Conservation (phyloP, 37 sponge, comb jelly and placozoan species). For the Eunapius fragilis region DNA sequence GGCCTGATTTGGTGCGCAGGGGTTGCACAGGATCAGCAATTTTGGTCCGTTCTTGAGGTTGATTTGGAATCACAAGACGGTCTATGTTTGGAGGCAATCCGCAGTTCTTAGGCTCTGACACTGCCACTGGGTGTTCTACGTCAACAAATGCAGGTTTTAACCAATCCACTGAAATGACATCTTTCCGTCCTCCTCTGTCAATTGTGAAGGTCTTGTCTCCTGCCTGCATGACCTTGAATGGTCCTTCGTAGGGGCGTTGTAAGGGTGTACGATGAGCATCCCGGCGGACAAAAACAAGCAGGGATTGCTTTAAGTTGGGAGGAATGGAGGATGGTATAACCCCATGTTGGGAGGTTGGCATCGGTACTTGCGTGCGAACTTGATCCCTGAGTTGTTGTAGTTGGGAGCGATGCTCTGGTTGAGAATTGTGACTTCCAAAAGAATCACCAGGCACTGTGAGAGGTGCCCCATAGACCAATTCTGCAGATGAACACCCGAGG, state of each 20-base stretch:
- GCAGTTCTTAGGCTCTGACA: background rate
- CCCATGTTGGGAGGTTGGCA: too few relatives aligned
- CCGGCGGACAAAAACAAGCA: constrained; percentile 15
- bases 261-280: constrained; percentile 27
- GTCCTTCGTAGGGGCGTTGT: constrained; percentile 45
- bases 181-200: constrained; percentile 3
- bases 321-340: too few relatives aligned
- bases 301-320: too few relatives aligned
- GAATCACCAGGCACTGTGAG: too few relatives aligned
- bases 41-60: background rate
- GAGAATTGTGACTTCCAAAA: too few relatives aligned
- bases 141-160: constrained; percentile 24
- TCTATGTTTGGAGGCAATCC: background rate
- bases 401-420: too few relatives aligned
- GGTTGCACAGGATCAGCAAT: background rate
- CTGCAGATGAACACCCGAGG: too few relatives aligned
- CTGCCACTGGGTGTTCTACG: background rate
- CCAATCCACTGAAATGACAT: constrained; percentile 32
- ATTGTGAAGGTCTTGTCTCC: constrained; percentile 26
- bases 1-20: background rate
- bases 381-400: too few relatives aligned
- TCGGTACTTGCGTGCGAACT: too few relatives aligned
- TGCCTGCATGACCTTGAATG: constrained; percentile 20
- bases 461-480: too few relatives aligned
- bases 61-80: too few relatives aligned